phyloP scores from a whole-genome alignment of 2,888 invertebrate genomes.

The Lathronympha strigana region DNA sequence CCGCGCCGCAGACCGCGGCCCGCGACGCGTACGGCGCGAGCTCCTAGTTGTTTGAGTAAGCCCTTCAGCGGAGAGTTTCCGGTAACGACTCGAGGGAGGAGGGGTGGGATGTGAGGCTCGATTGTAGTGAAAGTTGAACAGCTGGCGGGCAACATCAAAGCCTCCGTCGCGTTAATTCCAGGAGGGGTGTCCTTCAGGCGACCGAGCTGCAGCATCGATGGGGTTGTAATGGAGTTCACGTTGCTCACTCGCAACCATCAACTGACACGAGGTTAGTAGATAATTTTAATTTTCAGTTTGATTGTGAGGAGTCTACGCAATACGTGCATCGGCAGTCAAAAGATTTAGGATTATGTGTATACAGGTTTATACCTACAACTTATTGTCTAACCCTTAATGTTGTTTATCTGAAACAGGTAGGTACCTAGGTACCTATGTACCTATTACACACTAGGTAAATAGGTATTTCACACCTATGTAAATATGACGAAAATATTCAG shows the following conservation, averaged over 20 bases:
- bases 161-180: conserved; percentile 26
- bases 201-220: conserved; percentile 11
- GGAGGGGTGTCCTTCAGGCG: conserved; percentile 20
- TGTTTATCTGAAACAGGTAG: no score
- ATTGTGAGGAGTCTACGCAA: no score
- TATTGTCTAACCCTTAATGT: no score
- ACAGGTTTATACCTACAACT: no score
- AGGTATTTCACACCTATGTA: no score
- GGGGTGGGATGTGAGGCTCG: not conserved
- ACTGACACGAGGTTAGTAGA: no score
- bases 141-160: conserved; percentile 35
- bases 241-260: no score
- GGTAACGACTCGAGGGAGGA: conserved; percentile 9
- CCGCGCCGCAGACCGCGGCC: not conserved
- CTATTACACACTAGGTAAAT: no score
- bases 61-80: conserved; percentile 27
- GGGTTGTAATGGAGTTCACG: not conserved
- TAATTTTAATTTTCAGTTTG: not conserved
- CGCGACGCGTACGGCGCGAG: not conserved
- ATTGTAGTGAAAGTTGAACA: conserved; percentile 38
- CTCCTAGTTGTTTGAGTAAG: conserved; percentile 15
- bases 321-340: no score
- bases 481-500: no score
- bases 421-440: no score
- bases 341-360: no score